Conservation (phyloP, 2,797 vertebrate genomes). For the Lacerta agilis region DNA sequence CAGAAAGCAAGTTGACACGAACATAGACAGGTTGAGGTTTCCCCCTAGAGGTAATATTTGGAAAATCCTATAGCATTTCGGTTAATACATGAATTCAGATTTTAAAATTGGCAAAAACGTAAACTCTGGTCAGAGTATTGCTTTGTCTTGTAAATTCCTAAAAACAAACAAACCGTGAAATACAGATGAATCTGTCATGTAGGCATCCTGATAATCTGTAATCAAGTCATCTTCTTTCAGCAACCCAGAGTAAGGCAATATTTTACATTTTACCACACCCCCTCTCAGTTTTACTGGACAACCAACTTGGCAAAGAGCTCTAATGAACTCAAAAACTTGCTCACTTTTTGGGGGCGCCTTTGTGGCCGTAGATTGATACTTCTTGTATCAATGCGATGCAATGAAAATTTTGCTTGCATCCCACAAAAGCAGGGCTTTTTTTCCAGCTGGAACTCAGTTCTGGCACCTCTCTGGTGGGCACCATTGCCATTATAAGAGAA, state of each 20-base stretch:
- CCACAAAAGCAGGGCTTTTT: background rate
- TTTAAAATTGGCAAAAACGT: conserved; percentile 64
- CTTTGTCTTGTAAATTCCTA: conserved; percentile 22
- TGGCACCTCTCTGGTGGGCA: too few relatives aligned
- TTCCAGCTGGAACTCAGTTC: too few relatives aligned
- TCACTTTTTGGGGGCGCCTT: background rate
- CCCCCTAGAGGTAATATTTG: conserved; percentile 80
- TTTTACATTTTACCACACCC: background rate
- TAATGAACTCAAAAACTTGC: background rate
- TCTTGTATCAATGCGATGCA: background rate
- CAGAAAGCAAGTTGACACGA: conserved; percentile 54
- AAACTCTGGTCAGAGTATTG: conserved; percentile 63
- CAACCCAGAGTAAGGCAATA: conserved; percentile 43
- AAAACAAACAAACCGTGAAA: conserved; percentile 55
- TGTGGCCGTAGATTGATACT: background rate
- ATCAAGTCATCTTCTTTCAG: conserved; percentile 55
- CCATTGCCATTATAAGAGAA: too few relatives aligned
- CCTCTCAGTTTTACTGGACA: background rate
- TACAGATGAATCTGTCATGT: conserved; percentile 48
- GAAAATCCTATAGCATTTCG: conserved; percentile 69
- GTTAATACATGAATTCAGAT: conserved; percentile 66
- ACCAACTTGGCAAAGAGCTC: background rate
- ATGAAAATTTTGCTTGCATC: background rate
- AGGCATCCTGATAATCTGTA: conserved; percentile 54
- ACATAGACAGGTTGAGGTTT: conserved; percentile 78